Percentiles rank a stretch among this genome's conserved stretches.
Evolutionary conservation across 2,113 vertebrate genomes (phyloP).

Genomic region (Ceyx melanurus): DNA sequence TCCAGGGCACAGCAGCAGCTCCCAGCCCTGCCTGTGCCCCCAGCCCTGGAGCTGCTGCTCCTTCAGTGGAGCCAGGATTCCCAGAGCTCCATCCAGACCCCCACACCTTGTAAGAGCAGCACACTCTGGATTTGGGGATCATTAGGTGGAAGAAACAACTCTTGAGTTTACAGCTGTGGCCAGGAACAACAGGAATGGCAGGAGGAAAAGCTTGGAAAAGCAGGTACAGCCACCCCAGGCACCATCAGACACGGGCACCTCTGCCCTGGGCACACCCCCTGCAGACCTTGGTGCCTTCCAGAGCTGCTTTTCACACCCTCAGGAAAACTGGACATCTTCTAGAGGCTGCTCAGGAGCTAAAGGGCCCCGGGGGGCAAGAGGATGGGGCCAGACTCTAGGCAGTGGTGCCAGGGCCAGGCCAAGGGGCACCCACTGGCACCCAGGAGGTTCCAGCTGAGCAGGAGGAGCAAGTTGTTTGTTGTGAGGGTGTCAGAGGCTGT

Average conservation of each 20-base stretch:
- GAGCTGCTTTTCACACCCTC: accelerated
- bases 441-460: too few relatives aligned
- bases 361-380: neutral
- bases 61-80: too few relatives aligned
- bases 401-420: neutral
- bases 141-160: neutral
- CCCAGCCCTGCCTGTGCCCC: neutral
- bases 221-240: too few relatives aligned
- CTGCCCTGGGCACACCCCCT: too few relatives aligned
- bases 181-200: neutral
- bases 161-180: accelerated
- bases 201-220: neutral
- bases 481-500: neutral
- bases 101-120: accelerated
- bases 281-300: accelerated
- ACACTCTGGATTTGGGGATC: accelerated
- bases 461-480: neutral
- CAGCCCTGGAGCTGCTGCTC: too few relatives aligned
- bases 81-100: accelerated
- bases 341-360: too few relatives aligned
- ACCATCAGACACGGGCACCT: neutral
- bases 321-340: too few relatives aligned
- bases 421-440: neutral
- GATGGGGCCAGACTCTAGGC: neutral
- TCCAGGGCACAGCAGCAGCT: neutral